These are phyloP conservation scores for Graptemys geographica DNA, from an alignment of 2,797 vertebrate genomes.

Conservation along the genomic window DNA sequence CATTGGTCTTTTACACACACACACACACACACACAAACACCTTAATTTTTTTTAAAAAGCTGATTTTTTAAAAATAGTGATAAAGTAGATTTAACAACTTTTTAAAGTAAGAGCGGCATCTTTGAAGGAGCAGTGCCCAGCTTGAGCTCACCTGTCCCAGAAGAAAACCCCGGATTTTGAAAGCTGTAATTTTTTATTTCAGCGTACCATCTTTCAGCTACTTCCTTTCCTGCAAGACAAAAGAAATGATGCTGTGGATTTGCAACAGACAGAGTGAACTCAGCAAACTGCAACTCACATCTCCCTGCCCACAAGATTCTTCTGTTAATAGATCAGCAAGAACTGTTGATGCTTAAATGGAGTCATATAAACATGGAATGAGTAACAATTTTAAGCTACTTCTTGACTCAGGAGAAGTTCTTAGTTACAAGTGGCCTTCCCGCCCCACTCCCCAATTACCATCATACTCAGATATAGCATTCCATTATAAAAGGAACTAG, in stretches of 20 bases:
- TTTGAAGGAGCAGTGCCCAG: neutral
- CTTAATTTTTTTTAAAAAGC: accelerated
- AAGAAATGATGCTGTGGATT: slow-evolving; percentile 28
- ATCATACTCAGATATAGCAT: neutral
- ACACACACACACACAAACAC: accelerated
- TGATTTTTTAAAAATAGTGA: neutral
- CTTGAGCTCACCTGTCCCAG: slow-evolving; percentile 90
- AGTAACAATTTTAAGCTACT: neutral
- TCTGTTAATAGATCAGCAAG: neutral
- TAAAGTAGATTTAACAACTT: neutral
- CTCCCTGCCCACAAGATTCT: neutral
- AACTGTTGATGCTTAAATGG: neutral
- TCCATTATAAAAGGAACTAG: neutral
- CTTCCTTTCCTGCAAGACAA: slow-evolving; percentile 89
- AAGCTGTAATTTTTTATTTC: slow-evolving; percentile 98
- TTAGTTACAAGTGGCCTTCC: neutral
- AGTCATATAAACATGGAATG: neutral
- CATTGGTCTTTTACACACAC: neutral
- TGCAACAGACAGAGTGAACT: neutral
- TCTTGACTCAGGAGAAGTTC: neutral
- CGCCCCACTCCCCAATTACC: neutral
- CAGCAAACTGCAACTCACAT: neutral
- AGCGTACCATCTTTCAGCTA: slow-evolving; percentile 96
- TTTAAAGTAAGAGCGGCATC: neutral
- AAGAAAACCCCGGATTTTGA: slow-evolving; percentile 94